Base-by-base conservation (phyloP, 2,113 vertebrate genomes). In the Zosterops lateralis region DNA sequence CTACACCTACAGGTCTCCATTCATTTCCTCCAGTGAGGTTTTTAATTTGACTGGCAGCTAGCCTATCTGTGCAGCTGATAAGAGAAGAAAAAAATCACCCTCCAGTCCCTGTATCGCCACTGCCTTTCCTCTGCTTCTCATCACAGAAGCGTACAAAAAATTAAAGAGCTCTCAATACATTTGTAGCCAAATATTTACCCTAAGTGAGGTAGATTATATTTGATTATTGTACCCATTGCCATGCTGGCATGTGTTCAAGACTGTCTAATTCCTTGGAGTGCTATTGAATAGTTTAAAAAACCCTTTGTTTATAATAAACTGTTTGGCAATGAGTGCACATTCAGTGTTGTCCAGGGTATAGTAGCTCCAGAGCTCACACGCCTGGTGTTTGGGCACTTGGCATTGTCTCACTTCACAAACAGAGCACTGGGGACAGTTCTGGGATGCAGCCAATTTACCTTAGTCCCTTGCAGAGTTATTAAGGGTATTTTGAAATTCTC, bases 11-110 rank as follows among this genome's bases (percentile, higher is more conserved):
- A 32, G 40, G 62, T 51, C 75, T 77, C 77, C 85, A 90, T 96
- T 86, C 85, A 57, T 92, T 95, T 93, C 91, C 84, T 92, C 57
- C 60, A 47, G 87, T 75, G 85, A 93, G 87, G 67, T 71, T 95
- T 95, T 92, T 94, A 71, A 94, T 95, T 95, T 95, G 72, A 78
- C 57, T 95, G 95, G 93, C 95, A 92, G 82, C 44, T 67, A 48
- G 90, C 95, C 94, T 96, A 96, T 94, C 95, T 92, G 89, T 31
- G 54, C 72, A 80, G 75, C 87, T 91, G 95, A 94, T 95, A 95
- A 91, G 86, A 80, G 71, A 80, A 88, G 81, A 48, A 73, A 92
- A 92, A 92, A 86, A 58, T 83, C 75, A 58, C 65, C 48, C 40
- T 90, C 65, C 57, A 78, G 36, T 86, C 85, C 87, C 78, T 90